Evolutionary conservation across 2,888 invertebrate species (phyloP).

Genomic region (Hydraecia micacea): DNA sequence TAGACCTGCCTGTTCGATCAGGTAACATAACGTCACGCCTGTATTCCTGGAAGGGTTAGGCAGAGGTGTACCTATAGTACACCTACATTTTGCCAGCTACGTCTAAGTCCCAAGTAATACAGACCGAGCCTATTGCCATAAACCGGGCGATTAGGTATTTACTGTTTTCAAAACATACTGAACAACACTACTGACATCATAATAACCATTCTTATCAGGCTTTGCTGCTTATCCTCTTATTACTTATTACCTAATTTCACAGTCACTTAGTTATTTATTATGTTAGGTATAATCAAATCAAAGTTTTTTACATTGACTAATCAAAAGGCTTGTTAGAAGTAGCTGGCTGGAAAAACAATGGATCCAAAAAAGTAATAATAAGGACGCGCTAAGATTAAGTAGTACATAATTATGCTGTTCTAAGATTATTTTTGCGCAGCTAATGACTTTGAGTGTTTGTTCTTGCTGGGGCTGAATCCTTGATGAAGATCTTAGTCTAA

Average conservation of each 20-base stretch:
- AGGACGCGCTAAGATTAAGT: too few relatives aligned
- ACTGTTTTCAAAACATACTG: not conserved
- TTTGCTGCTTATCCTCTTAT: conserved; percentile 11
- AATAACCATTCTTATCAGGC: not conserved
- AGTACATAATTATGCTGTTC: not conserved
- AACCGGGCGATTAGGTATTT: not conserved
- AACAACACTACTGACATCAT: not conserved
- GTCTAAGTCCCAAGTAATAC: not conserved
- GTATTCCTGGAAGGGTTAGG: not conserved
- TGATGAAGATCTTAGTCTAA: not conserved
- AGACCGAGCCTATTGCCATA: not conserved
- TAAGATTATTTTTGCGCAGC: not conserved
- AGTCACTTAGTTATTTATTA: conserved; percentile 3
- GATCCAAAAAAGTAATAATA: conserved; percentile 35
- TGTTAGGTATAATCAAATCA: not conserved
- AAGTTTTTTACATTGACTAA: conserved; percentile 11
- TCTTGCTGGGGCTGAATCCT: conserved; percentile 2
- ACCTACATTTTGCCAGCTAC: not conserved
- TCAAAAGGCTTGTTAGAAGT: conserved; percentile 16
- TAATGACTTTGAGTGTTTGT: not conserved
- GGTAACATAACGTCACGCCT: not conserved
- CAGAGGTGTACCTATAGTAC: not conserved
- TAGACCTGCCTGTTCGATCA: conserved; percentile 3
- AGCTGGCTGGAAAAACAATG: conserved; percentile 3
- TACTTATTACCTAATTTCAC: conserved; percentile 8